These are phyloP conservation scores for Scarus forsteni DNA, from an alignment of 2,797 vertebrate species.

Conservation along the genomic window DNA sequence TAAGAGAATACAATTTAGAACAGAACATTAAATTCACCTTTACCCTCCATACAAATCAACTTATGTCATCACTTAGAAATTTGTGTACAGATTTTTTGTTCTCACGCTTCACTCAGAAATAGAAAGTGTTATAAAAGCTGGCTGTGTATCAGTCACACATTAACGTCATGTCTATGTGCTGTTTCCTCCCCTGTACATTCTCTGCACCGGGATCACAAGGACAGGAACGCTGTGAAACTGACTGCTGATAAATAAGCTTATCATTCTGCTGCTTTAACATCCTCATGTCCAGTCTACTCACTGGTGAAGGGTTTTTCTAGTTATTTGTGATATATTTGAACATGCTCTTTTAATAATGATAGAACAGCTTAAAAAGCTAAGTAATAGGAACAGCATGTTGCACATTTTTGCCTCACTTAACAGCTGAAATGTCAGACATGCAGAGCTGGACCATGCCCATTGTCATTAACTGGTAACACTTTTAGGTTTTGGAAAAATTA, in stretches of 20 bases:
- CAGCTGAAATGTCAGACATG: too few species aligned
- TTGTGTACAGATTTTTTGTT: too few species aligned
- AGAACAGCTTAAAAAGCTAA: too few species aligned
- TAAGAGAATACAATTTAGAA: not conserved
- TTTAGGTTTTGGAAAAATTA: too few species aligned
- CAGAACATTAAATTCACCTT: not conserved
- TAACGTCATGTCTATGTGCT: constrained; percentile 20
- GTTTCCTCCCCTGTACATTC: constrained; percentile 33
- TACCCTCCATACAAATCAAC: not conserved
- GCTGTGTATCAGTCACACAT: constrained; percentile 11
- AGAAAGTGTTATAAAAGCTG: not conserved
- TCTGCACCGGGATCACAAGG: constrained; percentile 41
- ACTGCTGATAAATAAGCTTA: constrained; percentile 28
- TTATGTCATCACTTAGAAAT: too few species aligned
- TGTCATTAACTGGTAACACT: too few species aligned
- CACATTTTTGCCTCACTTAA: too few species aligned
- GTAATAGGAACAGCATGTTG: too few species aligned
- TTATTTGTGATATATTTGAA: not conserved
- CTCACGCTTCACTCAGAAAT: not conserved
- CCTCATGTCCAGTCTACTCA: not conserved
- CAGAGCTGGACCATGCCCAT: too few species aligned
- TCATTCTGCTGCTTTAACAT: not conserved
- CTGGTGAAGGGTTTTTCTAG: not conserved
- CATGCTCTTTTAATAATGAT: not conserved
- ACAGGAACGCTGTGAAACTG: constrained; percentile 51